Conservation (phyloP, 2,797 vertebrate genomes). For the Characodon lateralis region DNA sequence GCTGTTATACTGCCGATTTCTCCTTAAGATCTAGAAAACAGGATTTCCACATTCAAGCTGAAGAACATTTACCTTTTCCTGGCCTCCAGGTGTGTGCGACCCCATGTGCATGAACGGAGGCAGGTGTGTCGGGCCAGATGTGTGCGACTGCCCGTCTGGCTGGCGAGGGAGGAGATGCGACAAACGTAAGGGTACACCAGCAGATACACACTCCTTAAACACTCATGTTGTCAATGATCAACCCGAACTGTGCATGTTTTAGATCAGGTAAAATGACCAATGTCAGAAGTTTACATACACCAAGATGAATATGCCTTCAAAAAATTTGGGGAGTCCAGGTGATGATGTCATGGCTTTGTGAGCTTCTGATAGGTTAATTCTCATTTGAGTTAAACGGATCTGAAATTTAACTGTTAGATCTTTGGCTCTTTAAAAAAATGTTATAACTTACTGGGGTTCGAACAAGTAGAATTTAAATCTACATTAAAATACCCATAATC, state of each 20-base stretch:
- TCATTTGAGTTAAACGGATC: background rate
- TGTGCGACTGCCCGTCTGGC: constrained; percentile 83
- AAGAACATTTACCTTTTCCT: background rate
- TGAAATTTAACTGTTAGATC: no score
- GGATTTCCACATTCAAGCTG: background rate
- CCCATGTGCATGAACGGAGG: constrained; percentile 84
- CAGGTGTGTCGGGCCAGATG: constrained; percentile 75
- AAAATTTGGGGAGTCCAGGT: background rate
- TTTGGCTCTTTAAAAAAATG: no score
- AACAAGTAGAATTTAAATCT: background rate
- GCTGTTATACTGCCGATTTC: background rate
- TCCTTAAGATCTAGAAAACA: background rate
- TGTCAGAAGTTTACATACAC: no score
- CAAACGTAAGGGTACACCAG: constrained; percentile 70
- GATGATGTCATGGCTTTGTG: background rate
- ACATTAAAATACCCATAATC: background rate
- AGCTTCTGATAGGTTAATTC: background rate
- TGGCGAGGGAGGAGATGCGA: constrained; percentile 78
- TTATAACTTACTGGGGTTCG: no score
- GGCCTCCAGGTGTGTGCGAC: constrained; percentile 82
- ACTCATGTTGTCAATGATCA: no score
- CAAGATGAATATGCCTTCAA: no score
- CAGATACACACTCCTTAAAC: background rate
- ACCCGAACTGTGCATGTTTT: no score
- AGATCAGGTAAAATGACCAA: no score